phyloP scores from a whole-genome alignment of 2,113 vertebrate genomes.

The Ifrita kowaldi region DNA sequence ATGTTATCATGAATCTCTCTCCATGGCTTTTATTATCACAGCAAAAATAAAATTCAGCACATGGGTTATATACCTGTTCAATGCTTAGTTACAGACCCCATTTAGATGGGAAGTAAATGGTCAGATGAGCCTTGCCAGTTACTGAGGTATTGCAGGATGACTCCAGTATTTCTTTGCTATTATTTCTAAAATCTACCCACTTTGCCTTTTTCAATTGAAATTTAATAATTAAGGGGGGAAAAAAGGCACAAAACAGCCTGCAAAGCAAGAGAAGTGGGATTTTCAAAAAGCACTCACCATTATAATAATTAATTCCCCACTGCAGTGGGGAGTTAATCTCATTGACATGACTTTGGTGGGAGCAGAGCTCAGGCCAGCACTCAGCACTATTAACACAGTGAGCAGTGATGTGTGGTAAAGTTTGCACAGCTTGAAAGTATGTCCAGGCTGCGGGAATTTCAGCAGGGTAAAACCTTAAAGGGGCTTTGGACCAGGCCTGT shows the following conservation, averaged over 20 bases:
- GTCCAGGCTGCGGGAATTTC: background rate
- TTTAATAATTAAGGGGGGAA: background rate
- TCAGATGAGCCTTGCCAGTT: background rate
- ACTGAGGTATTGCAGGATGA: background rate
- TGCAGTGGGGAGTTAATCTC: background rate
- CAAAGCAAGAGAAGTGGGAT: background rate
- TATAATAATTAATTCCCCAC: background rate
- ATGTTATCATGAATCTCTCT: conserved; percentile 19
- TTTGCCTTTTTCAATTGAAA: background rate
- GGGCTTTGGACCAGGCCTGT: background rate
- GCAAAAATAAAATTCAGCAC: conserved; percentile 12
- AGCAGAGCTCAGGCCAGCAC: background rate
- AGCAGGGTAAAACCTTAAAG: background rate
- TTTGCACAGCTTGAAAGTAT: background rate
- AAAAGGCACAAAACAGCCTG: background rate
- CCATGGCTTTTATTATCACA: conserved; percentile 12
- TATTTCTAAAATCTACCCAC: background rate
- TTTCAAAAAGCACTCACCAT: background rate
- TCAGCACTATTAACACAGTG: fast-evolving
- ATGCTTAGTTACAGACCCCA: background rate
- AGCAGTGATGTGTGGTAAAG: background rate
- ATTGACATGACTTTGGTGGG: background rate
- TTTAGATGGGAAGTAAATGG: background rate
- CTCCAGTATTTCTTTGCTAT: background rate
- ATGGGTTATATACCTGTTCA: background rate